A percentile compares a stretch with the other conserved stretches of the same genome.
Evolutionary conservation across 1,140 invertebrate species (phyloP).

Genomic region (Philopotamus ludificatus): DNA sequence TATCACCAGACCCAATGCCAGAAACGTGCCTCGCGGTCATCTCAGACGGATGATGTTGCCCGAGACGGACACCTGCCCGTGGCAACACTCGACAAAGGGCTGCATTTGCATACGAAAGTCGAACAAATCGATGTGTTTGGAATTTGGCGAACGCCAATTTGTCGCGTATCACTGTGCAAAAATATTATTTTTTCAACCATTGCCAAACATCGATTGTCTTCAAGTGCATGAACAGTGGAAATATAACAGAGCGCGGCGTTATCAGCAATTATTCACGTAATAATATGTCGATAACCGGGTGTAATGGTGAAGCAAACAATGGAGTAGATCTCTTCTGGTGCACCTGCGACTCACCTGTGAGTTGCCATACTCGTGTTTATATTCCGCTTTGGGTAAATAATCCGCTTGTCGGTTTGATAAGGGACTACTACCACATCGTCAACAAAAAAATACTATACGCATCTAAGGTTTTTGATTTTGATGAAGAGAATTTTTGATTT

Average conservation of each 20-base stretch:
- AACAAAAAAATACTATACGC: background rate
- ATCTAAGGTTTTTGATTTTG: background rate
- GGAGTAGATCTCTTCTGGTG: conserved; percentile 21
- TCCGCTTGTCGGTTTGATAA: conserved; percentile 23
- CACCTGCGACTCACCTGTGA: conserved; percentile 29
- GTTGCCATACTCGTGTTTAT: conserved; percentile 24
- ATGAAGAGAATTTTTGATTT: background rate
- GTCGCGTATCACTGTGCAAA: too few relatives aligned
- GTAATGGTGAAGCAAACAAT: conserved; percentile 17
- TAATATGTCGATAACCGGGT: conserved; percentile 28
- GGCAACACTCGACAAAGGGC: too few relatives aligned
- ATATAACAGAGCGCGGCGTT: background rate
- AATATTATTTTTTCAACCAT: too few relatives aligned
- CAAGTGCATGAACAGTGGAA: background rate
- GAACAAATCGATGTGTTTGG: background rate
- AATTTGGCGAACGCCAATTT: background rate
- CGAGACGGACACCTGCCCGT: background rate
- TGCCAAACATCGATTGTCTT: background rate
- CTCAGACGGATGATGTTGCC: background rate
- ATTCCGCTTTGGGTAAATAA: conserved; percentile 20
- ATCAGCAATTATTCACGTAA: conserved; percentile 5
- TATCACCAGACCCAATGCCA: conserved; percentile 3
- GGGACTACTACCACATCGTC: conserved; percentile 2
- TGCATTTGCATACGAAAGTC: background rate
- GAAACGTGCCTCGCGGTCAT: conserved; percentile 10